Percentiles rank a stretch among this genome's conserved stretches.
phyloP scores from a whole-genome alignment of 1,140 invertebrate genomes.

The Uloborus diversus region DNA sequence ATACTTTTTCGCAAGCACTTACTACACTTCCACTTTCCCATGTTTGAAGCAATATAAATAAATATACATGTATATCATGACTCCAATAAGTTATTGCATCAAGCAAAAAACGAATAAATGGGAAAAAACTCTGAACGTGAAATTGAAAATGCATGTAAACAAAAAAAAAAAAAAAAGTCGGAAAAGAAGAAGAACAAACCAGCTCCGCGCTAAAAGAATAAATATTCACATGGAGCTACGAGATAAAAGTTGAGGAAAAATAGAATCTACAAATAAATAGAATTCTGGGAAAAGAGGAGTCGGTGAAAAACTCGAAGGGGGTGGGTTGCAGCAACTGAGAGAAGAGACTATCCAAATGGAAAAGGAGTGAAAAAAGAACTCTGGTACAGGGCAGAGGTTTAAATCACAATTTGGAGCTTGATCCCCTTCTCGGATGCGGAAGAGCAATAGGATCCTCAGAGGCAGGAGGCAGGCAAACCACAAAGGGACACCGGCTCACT shows the following conservation, averaged over 20 bases:
- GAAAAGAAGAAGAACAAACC: neutral
- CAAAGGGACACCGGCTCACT: slow-evolving; percentile 47
- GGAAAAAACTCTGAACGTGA: neutral
- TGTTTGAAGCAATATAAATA: no score
- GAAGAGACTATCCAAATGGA: neutral
- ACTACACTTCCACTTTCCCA: no score
- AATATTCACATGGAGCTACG: slow-evolving; percentile 25
- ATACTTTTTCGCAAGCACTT: no score
- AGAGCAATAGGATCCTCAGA: slow-evolving; percentile 39
- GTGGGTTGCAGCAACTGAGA: neutral
- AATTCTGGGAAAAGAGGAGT: neutral
- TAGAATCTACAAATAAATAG: slow-evolving; percentile 49
- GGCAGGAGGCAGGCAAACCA: slow-evolving; percentile 44
- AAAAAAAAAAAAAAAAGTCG: slow-evolving; percentile 10
- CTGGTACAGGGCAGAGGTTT: slow-evolving; percentile 31
- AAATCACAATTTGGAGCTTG: slow-evolving; percentile 54
- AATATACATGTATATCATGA: no score
- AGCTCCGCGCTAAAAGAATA: slow-evolving; percentile 15
- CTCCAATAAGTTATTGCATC: no score
- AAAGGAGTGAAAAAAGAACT: neutral
- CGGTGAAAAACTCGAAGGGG: neutral
- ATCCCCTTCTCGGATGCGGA: slow-evolving; percentile 25
- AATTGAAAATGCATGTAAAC: slow-evolving; percentile 47
- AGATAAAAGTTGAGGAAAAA: slow-evolving; percentile 14
- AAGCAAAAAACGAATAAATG: neutral